phyloP scores from a whole-genome alignment of 37 sponge, comb jelly and placozoan species.

The Halisarca cf. caerulea region DNA sequence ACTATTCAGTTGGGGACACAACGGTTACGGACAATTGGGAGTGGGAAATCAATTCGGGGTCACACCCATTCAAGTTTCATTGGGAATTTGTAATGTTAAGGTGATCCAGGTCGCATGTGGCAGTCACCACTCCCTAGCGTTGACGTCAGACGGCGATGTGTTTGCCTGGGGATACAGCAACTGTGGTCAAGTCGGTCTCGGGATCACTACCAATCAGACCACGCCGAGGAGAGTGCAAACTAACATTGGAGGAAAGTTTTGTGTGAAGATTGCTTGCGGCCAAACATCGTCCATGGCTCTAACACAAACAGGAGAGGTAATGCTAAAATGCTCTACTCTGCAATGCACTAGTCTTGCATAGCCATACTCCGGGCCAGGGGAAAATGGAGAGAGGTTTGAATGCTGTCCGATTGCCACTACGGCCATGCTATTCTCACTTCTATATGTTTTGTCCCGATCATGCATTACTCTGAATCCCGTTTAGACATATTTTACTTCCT shows the following conservation, averaged over 20 bases:
- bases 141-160: conserved; percentile 63
- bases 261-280: conserved; percentile 47
- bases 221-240: conserved; percentile 44
- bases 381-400: too few species aligned
- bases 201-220: conserved; percentile 41
- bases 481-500: too few species aligned
- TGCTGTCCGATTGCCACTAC: too few species aligned
- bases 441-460: too few species aligned
- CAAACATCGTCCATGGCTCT: conserved; percentile 65
- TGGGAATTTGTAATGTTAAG: conserved; percentile 21
- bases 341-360: too few species aligned
- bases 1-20: conserved; percentile 89
- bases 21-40: conserved; percentile 85
- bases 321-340: too few species aligned
- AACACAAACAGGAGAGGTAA: conserved; percentile 54
- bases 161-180: conserved; percentile 88
- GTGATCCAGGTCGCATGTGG: conserved; percentile 86
- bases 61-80: conserved; percentile 24
- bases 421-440: too few species aligned
- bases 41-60: conserved; percentile 30
- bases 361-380: too few species aligned
- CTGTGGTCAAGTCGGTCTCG: conserved; percentile 84
- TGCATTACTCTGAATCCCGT: too few species aligned
- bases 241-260: conserved; percentile 37
- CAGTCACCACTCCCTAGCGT: conserved; percentile 79